These are phyloP conservation scores for Falco naumanni DNA, from an alignment of 2,797 vertebrate species.

Conservation along the genomic window DNA sequence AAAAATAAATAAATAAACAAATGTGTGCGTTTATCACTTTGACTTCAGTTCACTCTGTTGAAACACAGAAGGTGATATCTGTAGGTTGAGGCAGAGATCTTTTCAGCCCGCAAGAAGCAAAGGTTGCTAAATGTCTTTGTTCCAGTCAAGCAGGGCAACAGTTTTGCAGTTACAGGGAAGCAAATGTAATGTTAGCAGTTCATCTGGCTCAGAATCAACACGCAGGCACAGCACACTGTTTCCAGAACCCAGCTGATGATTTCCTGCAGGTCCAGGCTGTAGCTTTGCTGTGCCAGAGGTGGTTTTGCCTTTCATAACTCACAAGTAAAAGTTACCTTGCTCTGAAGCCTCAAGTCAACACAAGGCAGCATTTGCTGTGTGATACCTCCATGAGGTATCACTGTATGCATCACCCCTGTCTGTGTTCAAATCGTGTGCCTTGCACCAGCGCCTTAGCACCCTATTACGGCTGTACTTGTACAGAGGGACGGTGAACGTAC, in stretches of 20 bases:
- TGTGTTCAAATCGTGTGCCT: background rate
- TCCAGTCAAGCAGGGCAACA: background rate
- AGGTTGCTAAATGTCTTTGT: background rate
- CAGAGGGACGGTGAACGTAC: background rate
- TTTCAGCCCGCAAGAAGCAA: background rate
- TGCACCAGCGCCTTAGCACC: background rate
- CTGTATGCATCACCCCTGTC: background rate
- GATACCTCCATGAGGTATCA: background rate
- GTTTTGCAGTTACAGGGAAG: background rate
- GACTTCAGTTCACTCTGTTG: background rate
- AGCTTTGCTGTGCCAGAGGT: background rate
- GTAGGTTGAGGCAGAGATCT: background rate
- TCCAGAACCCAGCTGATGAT: background rate
- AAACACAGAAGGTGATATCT: background rate
- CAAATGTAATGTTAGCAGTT: background rate
- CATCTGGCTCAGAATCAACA: background rate
- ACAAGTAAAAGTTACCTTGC: background rate
- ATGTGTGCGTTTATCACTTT: background rate
- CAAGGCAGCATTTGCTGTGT: background rate
- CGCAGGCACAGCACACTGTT: accelerated
- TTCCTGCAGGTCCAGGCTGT: background rate
- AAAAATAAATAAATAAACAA: background rate
- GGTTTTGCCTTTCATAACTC: background rate
- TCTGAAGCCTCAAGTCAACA: background rate
- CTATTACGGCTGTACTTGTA: background rate